Evolutionary conservation across 2,797 vertebrate species (phyloP).

Genomic region (Leptodactylus fallax): DNA sequence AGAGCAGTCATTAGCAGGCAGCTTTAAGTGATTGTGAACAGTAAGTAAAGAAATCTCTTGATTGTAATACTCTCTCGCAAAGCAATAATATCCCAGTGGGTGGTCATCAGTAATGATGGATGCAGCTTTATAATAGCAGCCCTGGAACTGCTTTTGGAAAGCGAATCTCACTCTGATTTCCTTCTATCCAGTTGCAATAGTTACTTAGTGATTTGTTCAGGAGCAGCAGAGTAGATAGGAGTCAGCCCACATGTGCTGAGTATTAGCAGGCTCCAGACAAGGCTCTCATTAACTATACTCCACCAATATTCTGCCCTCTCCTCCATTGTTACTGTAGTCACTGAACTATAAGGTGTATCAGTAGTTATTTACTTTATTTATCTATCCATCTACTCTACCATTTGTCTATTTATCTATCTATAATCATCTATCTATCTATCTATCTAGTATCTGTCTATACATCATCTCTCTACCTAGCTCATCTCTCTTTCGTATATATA

Average conservation of each 20-base stretch:
- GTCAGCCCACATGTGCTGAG: constrained; percentile 78
- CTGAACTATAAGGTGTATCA: too few relatives aligned
- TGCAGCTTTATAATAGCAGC: constrained; percentile 77
- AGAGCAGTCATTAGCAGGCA: constrained; percentile 82
- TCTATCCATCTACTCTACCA: background rate
- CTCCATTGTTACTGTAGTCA: constrained; percentile 77
- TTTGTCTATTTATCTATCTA: background rate
- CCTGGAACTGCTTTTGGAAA: constrained; percentile 75
- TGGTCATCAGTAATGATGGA: constrained; percentile 84
- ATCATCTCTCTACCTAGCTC: background rate
- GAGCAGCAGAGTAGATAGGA: constrained; percentile 76
- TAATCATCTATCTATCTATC: background rate
- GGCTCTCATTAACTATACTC: too few relatives aligned
- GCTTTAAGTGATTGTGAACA: constrained; percentile 86
- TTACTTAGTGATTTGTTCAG: constrained; percentile 34
- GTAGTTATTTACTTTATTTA: background rate
- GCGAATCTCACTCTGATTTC: constrained; percentile 73
- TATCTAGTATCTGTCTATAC: background rate
- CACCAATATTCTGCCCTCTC: constrained; percentile 70
- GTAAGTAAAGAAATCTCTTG: constrained; percentile 86
- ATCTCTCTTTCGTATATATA: too few relatives aligned
- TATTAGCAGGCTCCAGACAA: constrained; percentile 77
- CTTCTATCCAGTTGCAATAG: constrained; percentile 15
- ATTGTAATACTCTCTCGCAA: constrained; percentile 81
- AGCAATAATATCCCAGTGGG: constrained; percentile 84